Evolutionary conservation across 2,797 vertebrate species (phyloP).

Genomic region (Lemur catta): DNA sequence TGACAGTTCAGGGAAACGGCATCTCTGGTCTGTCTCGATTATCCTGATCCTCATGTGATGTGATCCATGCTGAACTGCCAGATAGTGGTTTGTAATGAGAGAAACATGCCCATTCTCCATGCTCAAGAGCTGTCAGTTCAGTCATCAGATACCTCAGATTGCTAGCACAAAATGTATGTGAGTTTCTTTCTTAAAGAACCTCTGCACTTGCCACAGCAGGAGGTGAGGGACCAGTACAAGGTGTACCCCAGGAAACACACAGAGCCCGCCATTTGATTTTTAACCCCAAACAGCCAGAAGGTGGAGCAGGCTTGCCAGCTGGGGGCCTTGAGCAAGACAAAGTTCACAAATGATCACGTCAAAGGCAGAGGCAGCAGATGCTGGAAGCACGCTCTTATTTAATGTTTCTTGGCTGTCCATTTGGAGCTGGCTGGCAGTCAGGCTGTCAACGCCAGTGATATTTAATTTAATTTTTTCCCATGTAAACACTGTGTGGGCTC

Average conservation of each 20-base stretch:
- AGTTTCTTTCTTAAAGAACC: not conserved
- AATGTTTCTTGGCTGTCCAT: not conserved
- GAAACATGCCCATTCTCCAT: not conserved
- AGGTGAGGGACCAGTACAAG: not conserved
- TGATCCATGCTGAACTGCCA: not conserved
- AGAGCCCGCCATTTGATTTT: not conserved
- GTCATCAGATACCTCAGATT: not conserved
- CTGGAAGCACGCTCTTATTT: not conserved
- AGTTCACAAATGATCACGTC: not conserved
- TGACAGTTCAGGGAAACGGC: not conserved
- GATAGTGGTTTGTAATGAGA: not conserved
- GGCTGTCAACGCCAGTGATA: not conserved
- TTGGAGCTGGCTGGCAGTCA: not conserved
- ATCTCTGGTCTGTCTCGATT: not conserved
- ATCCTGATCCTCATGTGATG: not conserved
- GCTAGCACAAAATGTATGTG: not conserved
- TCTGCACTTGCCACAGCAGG: not conserved
- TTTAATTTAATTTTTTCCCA: slow-evolving; percentile 28
- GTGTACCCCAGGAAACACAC: not conserved
- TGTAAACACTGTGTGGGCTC: not conserved
- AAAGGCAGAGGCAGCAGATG: not conserved
- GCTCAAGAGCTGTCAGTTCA: not conserved
- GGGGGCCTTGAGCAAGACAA: not conserved
- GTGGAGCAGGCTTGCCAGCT: not conserved
- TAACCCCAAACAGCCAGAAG: not conserved